phyloP scores from a whole-genome alignment of 2,113 vertebrate species.

The Myrmecobius fasciatus region DNA sequence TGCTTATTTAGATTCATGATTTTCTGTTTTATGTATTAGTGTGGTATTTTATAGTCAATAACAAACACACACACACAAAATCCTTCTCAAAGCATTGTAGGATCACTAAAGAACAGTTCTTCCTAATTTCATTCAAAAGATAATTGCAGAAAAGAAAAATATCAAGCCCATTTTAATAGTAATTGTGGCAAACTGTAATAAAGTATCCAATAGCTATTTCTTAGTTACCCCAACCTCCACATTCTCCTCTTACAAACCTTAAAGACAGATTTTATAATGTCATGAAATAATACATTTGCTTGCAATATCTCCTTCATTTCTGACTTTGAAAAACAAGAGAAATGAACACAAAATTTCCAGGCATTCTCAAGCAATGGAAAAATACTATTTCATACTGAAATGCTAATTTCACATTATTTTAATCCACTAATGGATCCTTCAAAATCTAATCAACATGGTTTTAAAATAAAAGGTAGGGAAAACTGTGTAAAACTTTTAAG shows the following conservation, averaged over 20 bases:
- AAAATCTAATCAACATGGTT: no score
- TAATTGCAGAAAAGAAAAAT: background rate
- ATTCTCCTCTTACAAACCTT: background rate
- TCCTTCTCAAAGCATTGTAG: background rate
- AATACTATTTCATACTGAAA: background rate
- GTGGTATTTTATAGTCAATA: background rate
- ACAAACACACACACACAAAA: background rate
- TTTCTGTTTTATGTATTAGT: background rate
- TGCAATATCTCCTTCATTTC: background rate
- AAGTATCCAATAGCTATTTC: background rate
- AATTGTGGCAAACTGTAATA: background rate
- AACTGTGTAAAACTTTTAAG: no score
- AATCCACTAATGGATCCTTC: background rate
- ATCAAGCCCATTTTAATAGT: background rate
- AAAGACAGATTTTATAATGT: background rate
- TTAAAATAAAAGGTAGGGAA: no score
- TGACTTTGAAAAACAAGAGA: background rate
- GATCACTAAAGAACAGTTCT: background rate
- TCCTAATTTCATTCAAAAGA: background rate
- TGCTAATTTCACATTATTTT: constrained; percentile 18
- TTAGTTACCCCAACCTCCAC: background rate
- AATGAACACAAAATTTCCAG: background rate
- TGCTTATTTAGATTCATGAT: background rate
- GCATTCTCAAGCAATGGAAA: background rate
- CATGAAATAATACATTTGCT: background rate